These are phyloP conservation scores for Poeciliopsis infans DNA, from an alignment of 2,797 vertebrate species.

Conservation along the genomic window DNA sequence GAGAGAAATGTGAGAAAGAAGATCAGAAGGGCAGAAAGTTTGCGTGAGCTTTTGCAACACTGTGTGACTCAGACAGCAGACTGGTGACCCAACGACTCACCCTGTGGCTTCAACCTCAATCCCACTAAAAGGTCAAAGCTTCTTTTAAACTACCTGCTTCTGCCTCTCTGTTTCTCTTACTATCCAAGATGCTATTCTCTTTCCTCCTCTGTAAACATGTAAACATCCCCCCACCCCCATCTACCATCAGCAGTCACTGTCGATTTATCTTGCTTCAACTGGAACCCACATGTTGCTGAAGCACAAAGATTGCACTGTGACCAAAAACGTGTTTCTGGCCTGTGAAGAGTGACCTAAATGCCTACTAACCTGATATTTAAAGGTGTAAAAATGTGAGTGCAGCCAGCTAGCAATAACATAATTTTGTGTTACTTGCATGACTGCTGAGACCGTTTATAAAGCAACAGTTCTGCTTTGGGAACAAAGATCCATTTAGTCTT, in stretches of 20 bases:
- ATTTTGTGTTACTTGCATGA: slow-evolving; percentile 25
- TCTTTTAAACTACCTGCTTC: slow-evolving; percentile 44
- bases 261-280: slow-evolving; percentile 35
- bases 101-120: slow-evolving; percentile 29
- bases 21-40: slow-evolving; percentile 45
- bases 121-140: slow-evolving; percentile 56
- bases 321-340: slow-evolving; percentile 18
- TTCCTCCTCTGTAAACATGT: slow-evolving; percentile 10
- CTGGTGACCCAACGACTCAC: slow-evolving; percentile 40
- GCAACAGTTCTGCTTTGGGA: slow-evolving; percentile 16
- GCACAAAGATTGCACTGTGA: slow-evolving; percentile 48
- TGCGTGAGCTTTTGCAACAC: slow-evolving; percentile 21
- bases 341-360: slow-evolving; percentile 46
- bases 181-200: slow-evolving; percentile 11
- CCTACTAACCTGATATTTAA: slow-evolving; percentile 41
- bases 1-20: slow-evolving; percentile 18
- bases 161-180: slow-evolving; percentile 15
- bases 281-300: slow-evolving; percentile 46
- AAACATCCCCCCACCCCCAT: slow-evolving; percentile 29
- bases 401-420: slow-evolving; percentile 37
- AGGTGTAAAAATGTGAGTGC: slow-evolving; percentile 42
- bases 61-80: slow-evolving; percentile 35
- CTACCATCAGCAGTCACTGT: slow-evolving; percentile 28
- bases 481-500: too few species aligned
- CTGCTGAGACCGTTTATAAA: slow-evolving; percentile 32